These are phyloP conservation scores for Melanotaenia duboulayi DNA, from an alignment of 2,113 vertebrate genomes.

Conservation along the genomic window DNA sequence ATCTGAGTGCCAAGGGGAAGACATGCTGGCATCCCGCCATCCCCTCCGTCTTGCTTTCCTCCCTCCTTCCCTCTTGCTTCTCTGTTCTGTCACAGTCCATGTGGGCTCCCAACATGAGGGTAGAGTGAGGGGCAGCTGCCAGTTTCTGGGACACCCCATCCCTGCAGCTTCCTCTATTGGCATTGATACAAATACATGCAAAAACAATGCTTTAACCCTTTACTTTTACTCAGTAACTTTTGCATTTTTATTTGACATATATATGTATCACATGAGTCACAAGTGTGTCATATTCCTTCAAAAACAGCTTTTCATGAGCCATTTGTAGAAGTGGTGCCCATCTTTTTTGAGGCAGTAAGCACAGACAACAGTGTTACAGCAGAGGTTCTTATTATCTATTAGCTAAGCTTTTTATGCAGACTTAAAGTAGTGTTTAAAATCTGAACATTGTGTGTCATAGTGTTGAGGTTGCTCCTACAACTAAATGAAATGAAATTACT, in stretches of 20 bases:
- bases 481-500: too few species aligned
- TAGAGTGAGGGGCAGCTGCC: conserved; percentile 38
- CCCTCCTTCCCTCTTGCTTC: conserved; percentile 13
- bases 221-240: conserved; percentile 24
- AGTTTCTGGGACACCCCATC: conserved; percentile 58
- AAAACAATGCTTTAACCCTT: conserved; percentile 19
- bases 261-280: background rate
- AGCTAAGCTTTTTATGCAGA: too few species aligned
- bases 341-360: too few species aligned
- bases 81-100: conserved; percentile 48
- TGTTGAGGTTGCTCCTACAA: too few species aligned
- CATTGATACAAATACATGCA: conserved; percentile 22
- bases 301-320: too few species aligned
- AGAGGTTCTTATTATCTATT: too few species aligned
- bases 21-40: conserved; percentile 58
- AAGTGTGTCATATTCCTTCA: too few species aligned
- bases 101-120: conserved; percentile 31
- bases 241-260: background rate
- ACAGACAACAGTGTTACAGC: background rate
- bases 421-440: too few species aligned
- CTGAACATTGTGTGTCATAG: too few species aligned
- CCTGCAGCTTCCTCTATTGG: conserved; percentile 33
- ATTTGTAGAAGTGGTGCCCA: too few species aligned
- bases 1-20: conserved; percentile 43
- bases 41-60: conserved; percentile 2